These are phyloP conservation scores for Apis dorsata DNA, from an alignment of 1,140 invertebrate species.

Conservation along the genomic window DNA sequence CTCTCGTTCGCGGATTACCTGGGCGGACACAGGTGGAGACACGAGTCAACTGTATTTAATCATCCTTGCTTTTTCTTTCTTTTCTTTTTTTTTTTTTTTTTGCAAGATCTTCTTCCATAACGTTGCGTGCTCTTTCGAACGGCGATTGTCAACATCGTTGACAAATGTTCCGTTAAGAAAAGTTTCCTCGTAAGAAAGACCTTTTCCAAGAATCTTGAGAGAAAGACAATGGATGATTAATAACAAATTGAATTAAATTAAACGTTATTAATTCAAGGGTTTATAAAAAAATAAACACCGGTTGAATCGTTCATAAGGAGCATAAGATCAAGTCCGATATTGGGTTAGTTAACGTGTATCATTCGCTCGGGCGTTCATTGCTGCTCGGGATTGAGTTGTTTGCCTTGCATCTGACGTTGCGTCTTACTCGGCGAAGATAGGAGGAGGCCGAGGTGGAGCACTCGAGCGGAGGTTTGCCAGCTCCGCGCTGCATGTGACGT, in stretches of 20 bases:
- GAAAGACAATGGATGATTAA: too few relatives aligned
- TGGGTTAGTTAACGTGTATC: background rate
- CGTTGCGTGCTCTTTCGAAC: background rate
- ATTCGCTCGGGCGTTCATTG: conserved; percentile 32
- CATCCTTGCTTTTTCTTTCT: background rate
- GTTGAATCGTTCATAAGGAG: background rate
- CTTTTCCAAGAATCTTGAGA: too few relatives aligned
- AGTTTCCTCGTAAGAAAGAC: too few relatives aligned
- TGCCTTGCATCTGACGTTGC: conserved; percentile 67
- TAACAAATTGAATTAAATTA: too few relatives aligned
- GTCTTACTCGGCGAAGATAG: conserved; percentile 62
- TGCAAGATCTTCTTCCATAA: background rate
- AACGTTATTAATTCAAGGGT: too few relatives aligned
- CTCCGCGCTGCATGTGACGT: conserved; percentile 65
- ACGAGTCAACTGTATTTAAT: conserved; percentile 15
- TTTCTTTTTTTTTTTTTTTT: background rate
- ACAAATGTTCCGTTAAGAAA: background rate
- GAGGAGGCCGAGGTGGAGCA: conserved; percentile 33
- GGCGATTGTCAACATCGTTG: background rate
- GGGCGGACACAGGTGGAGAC: background rate
- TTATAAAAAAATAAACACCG: too few relatives aligned
- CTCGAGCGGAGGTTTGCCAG: conserved; percentile 59
- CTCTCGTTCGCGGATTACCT: conserved; percentile 8
- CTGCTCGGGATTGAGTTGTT: conserved; percentile 62
- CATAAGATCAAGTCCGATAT: background rate